Evolutionary conservation across 2,888 invertebrate genomes (phyloP), one percentile per base, ranked within the genome.

Genomic region (Heliothis peltigera): DNA sequence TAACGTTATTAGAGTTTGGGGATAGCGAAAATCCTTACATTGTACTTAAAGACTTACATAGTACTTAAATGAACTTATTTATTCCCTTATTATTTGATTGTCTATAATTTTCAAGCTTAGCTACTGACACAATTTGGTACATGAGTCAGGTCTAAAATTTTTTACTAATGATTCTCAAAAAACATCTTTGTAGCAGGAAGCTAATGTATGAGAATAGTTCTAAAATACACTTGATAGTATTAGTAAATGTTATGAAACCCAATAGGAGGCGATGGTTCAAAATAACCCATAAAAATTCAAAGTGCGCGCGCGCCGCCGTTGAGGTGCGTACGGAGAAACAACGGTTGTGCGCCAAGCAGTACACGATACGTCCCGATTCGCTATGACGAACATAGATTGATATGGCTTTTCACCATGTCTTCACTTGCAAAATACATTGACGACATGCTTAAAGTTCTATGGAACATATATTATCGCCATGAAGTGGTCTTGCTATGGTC

Each of bases 271-370:
- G 79, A 77, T 75, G 74, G 70, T 75, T 79, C 77, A 75, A 82
- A 83, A 77, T 81, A 81, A 74, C 79, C 80, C 71, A 89, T 90
- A 89, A 86, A 88, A 85, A 89, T 90, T 89, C 90, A 89, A 70
- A 71, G 75, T 70, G 85, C 86, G 83, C 77, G 79, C 73, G 70
- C 80, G 67, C 60, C 73, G 79, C 78, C 67, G 76, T 65, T 15
- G 76, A 64, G 74, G 68, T 86, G 81, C 79, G 84, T 83, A 87
- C 87, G 80, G 69, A 83, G 88, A 89, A 89, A 76, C 84, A 90
- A 90, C 90, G 90, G 89, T 87, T 84, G 76, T 78, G 71, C 58
- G 70, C 65, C 71, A 70, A 76, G 75, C 64, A 65, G 72, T 68
- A 62, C 46, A 52, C 74, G 55, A 22, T 7, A 22, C 39, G 81